Percentiles rank a stretch among this genome's conserved stretches.
Evolutionary conservation across 2,888 invertebrate genomes (phyloP).

Genomic region (Hypsopygia costalis): DNA sequence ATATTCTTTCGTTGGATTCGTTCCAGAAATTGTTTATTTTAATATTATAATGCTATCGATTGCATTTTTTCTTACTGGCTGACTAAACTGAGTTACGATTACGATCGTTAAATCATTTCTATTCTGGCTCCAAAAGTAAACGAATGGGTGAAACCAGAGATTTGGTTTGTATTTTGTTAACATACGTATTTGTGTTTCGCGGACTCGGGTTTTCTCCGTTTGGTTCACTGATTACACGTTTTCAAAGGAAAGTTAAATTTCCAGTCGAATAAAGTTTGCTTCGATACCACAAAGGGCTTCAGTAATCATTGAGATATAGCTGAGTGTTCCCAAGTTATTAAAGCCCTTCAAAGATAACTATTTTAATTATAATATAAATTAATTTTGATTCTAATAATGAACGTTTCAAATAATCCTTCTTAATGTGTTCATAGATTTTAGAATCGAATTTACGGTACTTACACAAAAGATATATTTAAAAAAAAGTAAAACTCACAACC

Average conservation of each 20-base stretch:
- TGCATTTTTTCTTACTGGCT: constrained; percentile 19
- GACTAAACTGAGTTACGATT: constrained; percentile 19
- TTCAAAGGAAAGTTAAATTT: neutral
- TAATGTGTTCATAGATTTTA: no score
- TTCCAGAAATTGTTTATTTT: constrained; percentile 13
- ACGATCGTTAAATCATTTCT: constrained; percentile 26
- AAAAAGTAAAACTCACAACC: no score
- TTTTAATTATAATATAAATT: no score
- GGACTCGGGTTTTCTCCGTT: constrained; percentile 11
- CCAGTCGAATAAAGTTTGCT: no score
- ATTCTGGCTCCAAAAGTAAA: constrained; percentile 21
- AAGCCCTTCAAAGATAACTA: no score
- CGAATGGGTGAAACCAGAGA: constrained; percentile 18
- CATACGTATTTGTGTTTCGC: constrained; percentile 18
- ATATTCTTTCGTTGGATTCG: constrained; percentile 10
- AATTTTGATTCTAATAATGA: no score
- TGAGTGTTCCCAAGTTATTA: no score
- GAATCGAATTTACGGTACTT: no score
- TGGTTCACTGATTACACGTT: constrained; percentile 13
- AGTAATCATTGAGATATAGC: no score
- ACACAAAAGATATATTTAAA: no score
- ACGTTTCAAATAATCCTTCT: no score
- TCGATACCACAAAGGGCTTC: no score
- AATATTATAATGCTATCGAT: constrained; percentile 11
- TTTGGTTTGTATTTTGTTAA: constrained; percentile 20